Evolutionary conservation across 2,797 vertebrate species (phyloP).

Genomic region (Phrynocephalus guinanensis): DNA sequence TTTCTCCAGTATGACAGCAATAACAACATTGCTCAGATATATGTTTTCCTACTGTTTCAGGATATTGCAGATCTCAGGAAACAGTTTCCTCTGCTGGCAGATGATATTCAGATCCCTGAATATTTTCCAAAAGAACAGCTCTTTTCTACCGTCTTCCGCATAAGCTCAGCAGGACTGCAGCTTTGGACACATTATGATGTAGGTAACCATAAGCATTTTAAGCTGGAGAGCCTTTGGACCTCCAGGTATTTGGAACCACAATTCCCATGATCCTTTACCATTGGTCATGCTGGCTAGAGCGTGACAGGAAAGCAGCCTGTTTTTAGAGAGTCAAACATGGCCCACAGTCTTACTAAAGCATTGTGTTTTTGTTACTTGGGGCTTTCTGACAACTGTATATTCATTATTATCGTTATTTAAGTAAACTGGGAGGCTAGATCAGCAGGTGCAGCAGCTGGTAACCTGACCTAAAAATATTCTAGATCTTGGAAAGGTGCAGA

Average conservation of each 20-base stretch:
- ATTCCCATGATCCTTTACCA: not conserved
- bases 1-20: not conserved
- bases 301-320: too few species aligned
- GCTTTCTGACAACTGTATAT: too few species aligned
- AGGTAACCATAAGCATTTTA: slow-evolving; percentile 56
- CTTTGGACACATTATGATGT: slow-evolving; percentile 98
- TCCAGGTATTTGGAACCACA: not conserved
- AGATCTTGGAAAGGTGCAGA: too few species aligned
- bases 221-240: not conserved
- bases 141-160: slow-evolving; percentile 96
- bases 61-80: slow-evolving; percentile 92
- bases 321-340: too few species aligned
- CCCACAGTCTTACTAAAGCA: too few species aligned
- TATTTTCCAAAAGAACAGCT: slow-evolving; percentile 91
- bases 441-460: too few species aligned
- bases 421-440: too few species aligned
- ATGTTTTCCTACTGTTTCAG: slow-evolving; percentile 73
- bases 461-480: too few species aligned
- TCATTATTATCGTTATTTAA: too few species aligned
- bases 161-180: slow-evolving; percentile 93
- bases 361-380: too few species aligned
- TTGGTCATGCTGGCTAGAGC: not conserved
- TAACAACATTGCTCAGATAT: not conserved
- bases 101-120: slow-evolving; percentile 87
- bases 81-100: slow-evolving; percentile 90